Percentiles rank a stretch among this genome's conserved stretches.
Conservation (phyloP, 2,888 invertebrate genomes). For the Drosophila mimetica region DNA sequence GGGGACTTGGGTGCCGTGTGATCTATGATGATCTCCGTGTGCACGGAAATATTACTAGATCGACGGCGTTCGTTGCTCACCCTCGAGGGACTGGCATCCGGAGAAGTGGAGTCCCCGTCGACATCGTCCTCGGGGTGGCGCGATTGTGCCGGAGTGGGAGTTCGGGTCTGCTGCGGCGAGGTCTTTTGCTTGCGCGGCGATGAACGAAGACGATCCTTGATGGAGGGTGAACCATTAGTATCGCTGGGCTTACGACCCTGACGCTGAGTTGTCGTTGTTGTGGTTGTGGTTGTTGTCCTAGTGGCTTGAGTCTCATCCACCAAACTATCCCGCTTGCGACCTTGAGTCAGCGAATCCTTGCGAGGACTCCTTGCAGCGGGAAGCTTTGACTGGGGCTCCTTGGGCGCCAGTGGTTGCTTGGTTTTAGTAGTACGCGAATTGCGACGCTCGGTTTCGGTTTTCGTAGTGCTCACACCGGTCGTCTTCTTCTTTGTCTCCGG, state of each 20-base stretch:
- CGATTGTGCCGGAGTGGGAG: conserved; percentile 27
- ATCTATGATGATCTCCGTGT: conserved; percentile 81
- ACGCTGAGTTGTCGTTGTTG: conserved; percentile 14
- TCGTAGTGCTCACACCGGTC: conserved; percentile 11
- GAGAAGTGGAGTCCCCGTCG: conserved; percentile 73
- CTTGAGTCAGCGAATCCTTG: conserved; percentile 59
- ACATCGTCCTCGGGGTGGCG: conserved; percentile 56
- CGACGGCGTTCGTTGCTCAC: conserved; percentile 72
- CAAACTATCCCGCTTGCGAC: conserved; percentile 58
- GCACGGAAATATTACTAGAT: conserved; percentile 81
- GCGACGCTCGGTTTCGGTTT: conserved; percentile 49
- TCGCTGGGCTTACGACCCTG: conserved; percentile 52
- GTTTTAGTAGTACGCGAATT: conserved; percentile 50
- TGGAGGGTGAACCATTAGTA: conserved; percentile 39
- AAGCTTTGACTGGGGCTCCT: conserved; percentile 38
- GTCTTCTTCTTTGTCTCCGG: conserved; percentile 45
- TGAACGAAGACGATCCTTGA: conserved; percentile 79
- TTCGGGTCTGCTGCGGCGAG: conserved; percentile 21
- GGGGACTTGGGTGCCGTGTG: conserved; percentile 74
- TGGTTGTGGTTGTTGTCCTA: conserved; percentile 35
- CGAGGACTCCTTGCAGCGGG: conserved; percentile 48
- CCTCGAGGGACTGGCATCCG: conserved; percentile 75
- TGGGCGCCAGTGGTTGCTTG: conserved; percentile 18
- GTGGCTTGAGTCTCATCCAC: conserved; percentile 55
- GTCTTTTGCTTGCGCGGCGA: conserved; percentile 72